Conservation (phyloP, 2,113 vertebrate genomes). For the Burhinus oedicnemus region DNA sequence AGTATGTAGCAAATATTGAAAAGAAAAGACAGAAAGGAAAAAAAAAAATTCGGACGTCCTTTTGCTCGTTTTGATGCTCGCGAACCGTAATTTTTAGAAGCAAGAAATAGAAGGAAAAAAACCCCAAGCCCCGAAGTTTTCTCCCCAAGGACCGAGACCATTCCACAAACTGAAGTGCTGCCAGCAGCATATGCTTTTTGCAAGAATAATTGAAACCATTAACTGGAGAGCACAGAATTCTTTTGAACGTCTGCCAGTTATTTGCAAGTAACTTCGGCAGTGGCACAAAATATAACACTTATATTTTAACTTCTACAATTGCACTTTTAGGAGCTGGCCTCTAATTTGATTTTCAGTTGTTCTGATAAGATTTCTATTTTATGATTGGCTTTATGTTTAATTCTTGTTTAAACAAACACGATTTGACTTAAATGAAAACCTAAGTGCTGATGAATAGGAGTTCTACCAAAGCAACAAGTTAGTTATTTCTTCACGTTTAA, state of each 20-base stretch:
- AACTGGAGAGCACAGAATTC: constrained; percentile 78
- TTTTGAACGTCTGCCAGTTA: constrained; percentile 77
- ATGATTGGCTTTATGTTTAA: constrained; percentile 79
- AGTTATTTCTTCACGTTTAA: constrained; percentile 75
- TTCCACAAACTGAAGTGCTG: constrained; percentile 70
- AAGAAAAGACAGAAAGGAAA: not conserved
- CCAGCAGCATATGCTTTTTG: constrained; percentile 75
- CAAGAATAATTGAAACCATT: constrained; percentile 79
- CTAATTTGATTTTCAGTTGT: constrained; percentile 79
- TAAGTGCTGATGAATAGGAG: constrained; percentile 79
- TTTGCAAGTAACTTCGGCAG: constrained; percentile 76
- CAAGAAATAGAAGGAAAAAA: constrained; percentile 61
- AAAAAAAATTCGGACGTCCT: not conserved
- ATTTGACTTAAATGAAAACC: constrained; percentile 78
- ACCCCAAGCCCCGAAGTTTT: constrained; percentile 21
- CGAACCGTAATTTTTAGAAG: constrained; percentile 54
- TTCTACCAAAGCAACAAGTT: constrained; percentile 81
- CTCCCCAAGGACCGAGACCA: constrained; percentile 67
- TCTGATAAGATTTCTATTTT: constrained; percentile 80
- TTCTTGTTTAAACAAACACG: constrained; percentile 74
- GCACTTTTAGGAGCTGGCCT: constrained; percentile 81
- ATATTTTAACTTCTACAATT: constrained; percentile 77
- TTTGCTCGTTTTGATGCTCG: constrained; percentile 26
- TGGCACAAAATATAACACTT: constrained; percentile 77
- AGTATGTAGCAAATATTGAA: constrained; percentile 67